Evolutionary conservation across 2,797 vertebrate genomes (phyloP).

Genomic region (Anguilla marmorata): DNA sequence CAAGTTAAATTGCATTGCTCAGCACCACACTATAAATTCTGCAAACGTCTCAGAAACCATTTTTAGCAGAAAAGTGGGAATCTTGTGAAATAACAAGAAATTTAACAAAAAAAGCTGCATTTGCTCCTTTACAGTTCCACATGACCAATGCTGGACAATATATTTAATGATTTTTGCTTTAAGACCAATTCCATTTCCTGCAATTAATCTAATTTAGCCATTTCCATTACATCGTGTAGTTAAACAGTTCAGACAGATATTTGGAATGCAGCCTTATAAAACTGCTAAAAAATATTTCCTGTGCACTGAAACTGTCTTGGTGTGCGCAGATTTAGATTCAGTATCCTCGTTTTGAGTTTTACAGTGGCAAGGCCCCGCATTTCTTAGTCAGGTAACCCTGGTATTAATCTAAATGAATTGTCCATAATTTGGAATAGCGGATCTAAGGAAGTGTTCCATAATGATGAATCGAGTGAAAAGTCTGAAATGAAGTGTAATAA

Average conservation of each 20-base stretch:
- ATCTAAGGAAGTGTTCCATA: not conserved
- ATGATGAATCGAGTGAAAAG: not conserved
- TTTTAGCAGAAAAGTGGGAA: slow-evolving; percentile 62
- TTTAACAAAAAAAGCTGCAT: slow-evolving; percentile 27
- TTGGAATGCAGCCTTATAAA: slow-evolving; percentile 28
- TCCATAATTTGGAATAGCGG: not conserved
- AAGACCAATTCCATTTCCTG: slow-evolving; percentile 66
- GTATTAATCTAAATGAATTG: not conserved
- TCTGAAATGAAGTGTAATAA: not conserved
- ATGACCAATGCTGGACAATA: slow-evolving; percentile 43
- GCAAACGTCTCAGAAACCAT: slow-evolving; percentile 59
- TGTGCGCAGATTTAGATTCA: not conserved
- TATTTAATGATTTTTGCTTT: slow-evolving; percentile 61
- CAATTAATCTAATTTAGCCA: slow-evolving; percentile 66
- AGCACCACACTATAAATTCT: slow-evolving; percentile 57
- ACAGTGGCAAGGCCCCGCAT: not conserved
- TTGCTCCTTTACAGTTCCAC: slow-evolving; percentile 59
- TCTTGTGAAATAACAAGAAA: slow-evolving; percentile 60
- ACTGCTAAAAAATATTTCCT: slow-evolving; percentile 5
- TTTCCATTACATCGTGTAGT: slow-evolving; percentile 42
- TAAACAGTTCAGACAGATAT: slow-evolving; percentile 47
- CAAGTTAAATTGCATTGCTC: slow-evolving; percentile 50
- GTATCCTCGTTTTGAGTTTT: not conserved
- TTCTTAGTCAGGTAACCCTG: not conserved
- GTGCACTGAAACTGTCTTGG: slow-evolving; percentile 8